Evolutionary conservation across 2,888 invertebrate species (phyloP).

Genomic region (Cosmorhoe ocellata): DNA sequence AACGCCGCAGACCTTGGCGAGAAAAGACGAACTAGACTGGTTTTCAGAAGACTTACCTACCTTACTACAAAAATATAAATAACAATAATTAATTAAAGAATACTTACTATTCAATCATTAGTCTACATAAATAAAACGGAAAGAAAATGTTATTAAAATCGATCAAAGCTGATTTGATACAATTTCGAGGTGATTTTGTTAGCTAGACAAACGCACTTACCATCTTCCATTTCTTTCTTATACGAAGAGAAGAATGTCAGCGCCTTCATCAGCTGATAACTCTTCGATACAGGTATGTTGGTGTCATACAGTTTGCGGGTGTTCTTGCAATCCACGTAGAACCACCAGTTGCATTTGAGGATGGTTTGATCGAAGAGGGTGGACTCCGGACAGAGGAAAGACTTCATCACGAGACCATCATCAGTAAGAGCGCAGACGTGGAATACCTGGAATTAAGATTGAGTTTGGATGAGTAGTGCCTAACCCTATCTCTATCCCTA

Average conservation of each 20-base stretch:
- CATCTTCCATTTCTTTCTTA: slow-evolving; percentile 84
- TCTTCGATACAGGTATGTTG: slow-evolving; percentile 95
- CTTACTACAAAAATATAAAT: too few relatives aligned
- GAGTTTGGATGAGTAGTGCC: background rate
- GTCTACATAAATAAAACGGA: too few relatives aligned
- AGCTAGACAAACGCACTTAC: too few relatives aligned
- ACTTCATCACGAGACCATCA: slow-evolving; percentile 94
- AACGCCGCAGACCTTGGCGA: too few relatives aligned
- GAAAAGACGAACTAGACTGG: too few relatives aligned
- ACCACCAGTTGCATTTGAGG: slow-evolving; percentile 97
- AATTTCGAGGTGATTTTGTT: too few relatives aligned
- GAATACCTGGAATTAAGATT: slow-evolving; percentile 85
- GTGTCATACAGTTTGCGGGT: slow-evolving; percentile 92
- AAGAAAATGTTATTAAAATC: too few relatives aligned
- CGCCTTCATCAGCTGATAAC: slow-evolving; percentile 95
- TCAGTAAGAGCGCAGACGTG: slow-evolving; percentile 95
- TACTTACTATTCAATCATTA: too few relatives aligned
- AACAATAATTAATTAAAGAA: too few relatives aligned
- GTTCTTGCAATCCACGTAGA: slow-evolving; percentile 94
- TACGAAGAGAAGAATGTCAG: slow-evolving; percentile 94
- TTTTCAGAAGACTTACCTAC: too few relatives aligned
- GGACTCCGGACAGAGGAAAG: slow-evolving; percentile 94
- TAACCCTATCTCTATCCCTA: background rate
- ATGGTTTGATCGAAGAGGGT: slow-evolving; percentile 96
- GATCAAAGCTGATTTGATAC: too few relatives aligned